Percentiles rank a stretch among this genome's conserved stretches.
These are phyloP conservation scores for Rhynchomys soricoides DNA, from an alignment of 2,113 vertebrate species.

Conservation along the genomic window DNA sequence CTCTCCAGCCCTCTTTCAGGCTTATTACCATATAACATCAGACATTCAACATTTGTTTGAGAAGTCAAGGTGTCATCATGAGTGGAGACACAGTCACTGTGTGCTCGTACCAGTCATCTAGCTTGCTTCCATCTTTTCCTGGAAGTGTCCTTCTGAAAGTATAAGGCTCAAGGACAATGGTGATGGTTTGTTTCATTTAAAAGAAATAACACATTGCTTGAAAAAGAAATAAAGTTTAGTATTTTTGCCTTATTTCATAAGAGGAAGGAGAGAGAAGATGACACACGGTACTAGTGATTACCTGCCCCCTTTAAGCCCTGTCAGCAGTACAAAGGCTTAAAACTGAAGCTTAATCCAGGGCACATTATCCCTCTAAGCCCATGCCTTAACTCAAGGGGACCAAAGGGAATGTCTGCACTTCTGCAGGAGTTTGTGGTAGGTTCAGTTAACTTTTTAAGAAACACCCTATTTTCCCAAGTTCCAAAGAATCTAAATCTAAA, in stretches of 20 bases:
- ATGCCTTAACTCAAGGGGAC: constrained; percentile 70
- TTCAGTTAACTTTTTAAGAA: constrained; percentile 69
- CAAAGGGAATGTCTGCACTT: constrained; percentile 72
- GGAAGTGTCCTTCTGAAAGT: constrained; percentile 49
- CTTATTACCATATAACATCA: constrained; percentile 20
- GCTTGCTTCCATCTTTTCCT: constrained; percentile 41
- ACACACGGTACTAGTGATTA: constrained; percentile 71
- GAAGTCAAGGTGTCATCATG: neutral
- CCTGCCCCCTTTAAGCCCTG: constrained; percentile 68
- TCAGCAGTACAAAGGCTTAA: constrained; percentile 73
- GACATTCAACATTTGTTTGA: constrained; percentile 27
- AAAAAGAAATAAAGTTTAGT: constrained; percentile 12
- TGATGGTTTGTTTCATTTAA: constrained; percentile 32
- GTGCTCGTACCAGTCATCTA: neutral
- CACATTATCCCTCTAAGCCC: constrained; percentile 69
- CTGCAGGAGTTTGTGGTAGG: constrained; percentile 53
- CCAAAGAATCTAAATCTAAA: constrained; percentile 22
- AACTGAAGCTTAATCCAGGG: constrained; percentile 72
- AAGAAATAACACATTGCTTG: constrained; percentile 29
- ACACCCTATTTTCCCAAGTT: constrained; percentile 66
- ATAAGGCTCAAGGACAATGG: constrained; percentile 37
- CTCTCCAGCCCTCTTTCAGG: neutral
- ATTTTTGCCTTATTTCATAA: constrained; percentile 64
- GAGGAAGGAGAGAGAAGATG: constrained; percentile 59
- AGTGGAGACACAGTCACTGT: neutral